These are phyloP conservation scores for Notamacropus eugenii DNA, from an alignment of 2,797 vertebrate species.

Conservation along the genomic window DNA sequence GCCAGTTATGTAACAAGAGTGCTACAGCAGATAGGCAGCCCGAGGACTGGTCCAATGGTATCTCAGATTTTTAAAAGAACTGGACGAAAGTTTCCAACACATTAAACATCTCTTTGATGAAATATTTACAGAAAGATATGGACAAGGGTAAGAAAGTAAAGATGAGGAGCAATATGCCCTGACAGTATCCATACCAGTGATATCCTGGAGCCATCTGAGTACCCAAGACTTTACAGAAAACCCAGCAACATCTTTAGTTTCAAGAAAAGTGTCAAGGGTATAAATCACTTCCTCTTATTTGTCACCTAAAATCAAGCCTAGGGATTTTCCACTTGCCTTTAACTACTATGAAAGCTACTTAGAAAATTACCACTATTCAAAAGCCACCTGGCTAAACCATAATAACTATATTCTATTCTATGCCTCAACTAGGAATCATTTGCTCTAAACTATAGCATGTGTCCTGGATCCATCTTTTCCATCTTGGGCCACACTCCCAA, in stretches of 20 bases:
- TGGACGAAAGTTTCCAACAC: background rate
- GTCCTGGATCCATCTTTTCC: background rate
- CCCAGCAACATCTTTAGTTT: background rate
- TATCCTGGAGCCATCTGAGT: background rate
- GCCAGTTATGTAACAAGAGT: background rate
- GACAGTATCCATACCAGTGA: background rate
- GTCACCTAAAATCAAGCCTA: background rate
- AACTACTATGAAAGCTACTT: background rate
- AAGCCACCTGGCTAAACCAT: background rate
- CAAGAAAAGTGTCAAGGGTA: background rate
- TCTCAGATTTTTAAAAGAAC: background rate
- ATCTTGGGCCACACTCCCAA: background rate
- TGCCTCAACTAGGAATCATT: background rate
- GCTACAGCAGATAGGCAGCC: background rate
- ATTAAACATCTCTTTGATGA: background rate
- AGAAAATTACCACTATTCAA: background rate
- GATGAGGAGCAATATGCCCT: background rate
- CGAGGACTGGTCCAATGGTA: background rate
- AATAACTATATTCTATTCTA: background rate
- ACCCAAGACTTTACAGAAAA: background rate
- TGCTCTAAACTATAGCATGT: background rate
- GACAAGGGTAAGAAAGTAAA: background rate
- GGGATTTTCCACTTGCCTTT: background rate
- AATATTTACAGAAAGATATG: background rate
- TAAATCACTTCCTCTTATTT: background rate